A percentile compares a stretch with the other conserved stretches of the same genome.
Evolutionary conservation across 2,797 vertebrate species (phyloP).

Genomic region (Danio choprae): DNA sequence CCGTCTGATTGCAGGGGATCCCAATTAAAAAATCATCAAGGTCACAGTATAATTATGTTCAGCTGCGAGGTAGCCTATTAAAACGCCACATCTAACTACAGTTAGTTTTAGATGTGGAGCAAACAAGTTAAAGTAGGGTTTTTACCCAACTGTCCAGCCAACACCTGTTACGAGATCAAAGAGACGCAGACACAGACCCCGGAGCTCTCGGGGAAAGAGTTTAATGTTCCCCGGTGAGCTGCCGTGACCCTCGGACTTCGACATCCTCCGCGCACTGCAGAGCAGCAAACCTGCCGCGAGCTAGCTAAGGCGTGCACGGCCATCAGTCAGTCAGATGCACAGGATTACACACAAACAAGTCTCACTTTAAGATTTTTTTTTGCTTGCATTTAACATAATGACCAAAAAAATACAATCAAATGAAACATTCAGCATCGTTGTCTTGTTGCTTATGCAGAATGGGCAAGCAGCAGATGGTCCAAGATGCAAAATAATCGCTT

Average conservation of each 20-base stretch:
- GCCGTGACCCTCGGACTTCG: not conserved
- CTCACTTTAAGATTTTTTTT: not conserved
- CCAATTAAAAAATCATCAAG: constrained; percentile 21
- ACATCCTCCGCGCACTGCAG: constrained; percentile 1
- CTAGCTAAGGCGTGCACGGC: not conserved
- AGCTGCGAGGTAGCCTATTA: not conserved
- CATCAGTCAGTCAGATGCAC: not conserved
- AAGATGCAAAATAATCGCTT: constrained; percentile 12
- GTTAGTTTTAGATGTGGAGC: not conserved
- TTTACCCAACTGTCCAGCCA: not conserved
- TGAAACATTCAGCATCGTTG: not conserved
- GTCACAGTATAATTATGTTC: constrained; percentile 1
- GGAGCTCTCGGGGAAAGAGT: not conserved
- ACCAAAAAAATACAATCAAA: not conserved
- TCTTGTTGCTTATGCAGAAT: constrained; percentile 7
- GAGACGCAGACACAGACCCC: not conserved
- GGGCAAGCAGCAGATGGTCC: constrained; percentile 20
- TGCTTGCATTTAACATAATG: not conserved
- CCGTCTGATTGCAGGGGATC: no score
- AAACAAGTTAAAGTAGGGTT: not conserved
- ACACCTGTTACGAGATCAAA: not conserved
- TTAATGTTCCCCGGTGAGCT: not conserved
- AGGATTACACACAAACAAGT: not conserved
- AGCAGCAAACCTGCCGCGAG: not conserved
- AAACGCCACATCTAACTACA: not conserved